Base-by-base conservation (phyloP, 2,113 vertebrate genomes). In the Gymnarchus niloticus region DNA sequence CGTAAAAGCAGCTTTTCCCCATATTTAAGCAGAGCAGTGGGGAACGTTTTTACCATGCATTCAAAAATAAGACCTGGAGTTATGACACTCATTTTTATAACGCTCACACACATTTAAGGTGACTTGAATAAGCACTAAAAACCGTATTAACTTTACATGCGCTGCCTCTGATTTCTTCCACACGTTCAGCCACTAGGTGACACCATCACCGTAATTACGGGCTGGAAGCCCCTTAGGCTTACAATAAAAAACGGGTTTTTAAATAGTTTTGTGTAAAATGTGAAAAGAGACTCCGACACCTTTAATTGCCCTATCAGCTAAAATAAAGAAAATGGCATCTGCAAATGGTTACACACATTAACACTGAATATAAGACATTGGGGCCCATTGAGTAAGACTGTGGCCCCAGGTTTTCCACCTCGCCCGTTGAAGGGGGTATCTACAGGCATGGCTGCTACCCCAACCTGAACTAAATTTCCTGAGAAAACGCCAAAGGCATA, bases 111-210 rank as follows among this genome's bases (percentile, higher is more conserved):
- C 12, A 69, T 73, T 17, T 6, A 69, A 69, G 65, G 6, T 73
- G 6, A 41, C 19, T 1, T 52, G 12, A 52, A 37, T 41, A 69
- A 33, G 4, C 4, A 69, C 28, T 19, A 37, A 69, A 69, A 37
- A 12, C 10, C 3, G 28, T 14, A 6, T 10, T 69, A 69, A n/a
- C n/a, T n/a, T n/a, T n/a, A n/a, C n/a, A n/a, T n/a, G n/a, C n/a
- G n/a, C n/a, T n/a, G n/a, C n/a, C n/a, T n/a, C n/a, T 54, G 52
- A 78, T 19, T 23, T 37, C 44, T 7, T 23, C 37, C 17, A 23
- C 8, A 10, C 41, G 1, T 48, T 76, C 49, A 88, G 52, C 92
- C 94, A 93, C 94, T 92, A 93, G 94, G 92, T 90, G 92, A 89
- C 94, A 92, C 89, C 89, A 89, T 85, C 87, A 88, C 88, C 90